Conservation (phyloP, 2,797 vertebrate species). For the Coluber constrictor region DNA sequence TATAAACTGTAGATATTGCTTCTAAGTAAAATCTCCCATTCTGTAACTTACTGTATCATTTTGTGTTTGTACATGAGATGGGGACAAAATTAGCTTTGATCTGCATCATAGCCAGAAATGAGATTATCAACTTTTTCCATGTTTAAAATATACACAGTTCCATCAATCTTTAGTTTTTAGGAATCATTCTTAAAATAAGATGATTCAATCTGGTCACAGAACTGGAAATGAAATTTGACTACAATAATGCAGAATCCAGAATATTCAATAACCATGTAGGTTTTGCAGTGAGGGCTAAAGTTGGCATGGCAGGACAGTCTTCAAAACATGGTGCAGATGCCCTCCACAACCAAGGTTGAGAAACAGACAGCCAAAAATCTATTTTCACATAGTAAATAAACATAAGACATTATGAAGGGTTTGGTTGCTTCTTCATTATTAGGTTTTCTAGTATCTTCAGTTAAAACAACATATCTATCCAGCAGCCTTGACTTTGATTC, state of each 20-base stretch:
- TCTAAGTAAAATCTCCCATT: background rate
- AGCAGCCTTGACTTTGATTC: background rate
- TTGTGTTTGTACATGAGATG: background rate
- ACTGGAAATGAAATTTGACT: background rate
- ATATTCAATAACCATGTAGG: background rate
- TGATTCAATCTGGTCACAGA: background rate
- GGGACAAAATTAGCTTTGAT: background rate
- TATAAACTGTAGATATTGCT: background rate
- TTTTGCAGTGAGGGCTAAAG: background rate
- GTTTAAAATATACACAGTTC: background rate
- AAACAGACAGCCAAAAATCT: background rate
- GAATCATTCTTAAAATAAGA: background rate
- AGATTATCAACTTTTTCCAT: background rate
- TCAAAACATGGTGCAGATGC: background rate
- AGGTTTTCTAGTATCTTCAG: background rate
- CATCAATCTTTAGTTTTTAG: background rate
- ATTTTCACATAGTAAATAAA: background rate
- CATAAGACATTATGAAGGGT: background rate
- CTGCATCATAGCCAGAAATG: background rate
- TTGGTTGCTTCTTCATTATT: background rate
- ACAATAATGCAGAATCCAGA: background rate
- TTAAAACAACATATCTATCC: background rate
- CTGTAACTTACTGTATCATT: background rate
- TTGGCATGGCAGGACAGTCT: background rate
- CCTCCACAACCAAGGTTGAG: background rate